A percentile compares a stretch with the other conserved stretches of the same genome.
These are phyloP conservation scores for Drosophila busckii DNA, from an alignment of 1,140 invertebrate species.

Conservation along the genomic window DNA sequence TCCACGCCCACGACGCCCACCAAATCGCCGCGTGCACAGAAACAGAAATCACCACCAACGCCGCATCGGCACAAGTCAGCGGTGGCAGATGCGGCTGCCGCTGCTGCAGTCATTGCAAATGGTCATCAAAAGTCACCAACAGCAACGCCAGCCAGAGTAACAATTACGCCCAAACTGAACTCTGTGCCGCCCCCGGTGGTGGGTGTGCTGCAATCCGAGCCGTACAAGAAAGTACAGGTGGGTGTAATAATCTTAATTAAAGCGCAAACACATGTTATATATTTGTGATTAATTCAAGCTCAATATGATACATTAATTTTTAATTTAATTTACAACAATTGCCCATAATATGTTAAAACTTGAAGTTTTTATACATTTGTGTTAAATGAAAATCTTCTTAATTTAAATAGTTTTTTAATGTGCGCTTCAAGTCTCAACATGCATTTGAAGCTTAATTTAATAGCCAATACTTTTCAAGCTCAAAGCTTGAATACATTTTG, in stretches of 20 bases:
- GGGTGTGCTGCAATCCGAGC: slow-evolving; percentile 60
- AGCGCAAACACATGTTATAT: background rate
- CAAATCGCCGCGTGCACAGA: background rate
- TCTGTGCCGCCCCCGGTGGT: slow-evolving; percentile 32
- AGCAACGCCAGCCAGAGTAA: slow-evolving; percentile 22
- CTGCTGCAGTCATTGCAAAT: slow-evolving; percentile 10
- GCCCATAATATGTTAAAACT: too few relatives aligned
- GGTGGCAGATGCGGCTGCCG: background rate
- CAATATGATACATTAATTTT: too few relatives aligned
- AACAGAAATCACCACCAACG: slow-evolving; percentile 27
- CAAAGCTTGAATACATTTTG: too few relatives aligned
- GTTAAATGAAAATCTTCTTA: too few relatives aligned
- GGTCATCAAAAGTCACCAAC: background rate
- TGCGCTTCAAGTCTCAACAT: too few relatives aligned
- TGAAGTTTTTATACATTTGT: too few relatives aligned
- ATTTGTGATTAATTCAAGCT: too few relatives aligned
- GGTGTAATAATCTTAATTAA: slow-evolving; percentile 6
- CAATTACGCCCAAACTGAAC: slow-evolving; percentile 26
- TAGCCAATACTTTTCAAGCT: too few relatives aligned
- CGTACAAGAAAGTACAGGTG: slow-evolving; percentile 67
- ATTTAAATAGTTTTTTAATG: too few relatives aligned
- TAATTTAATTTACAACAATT: too few relatives aligned
- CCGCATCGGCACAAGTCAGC: slow-evolving; percentile 18
- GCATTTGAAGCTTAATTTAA: too few relatives aligned
- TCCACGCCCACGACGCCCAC: too few relatives aligned